Percentiles rank a stretch among this genome's conserved stretches.
Conservation (phyloP, 2,797 vertebrate genomes). For the Steatocranus sp. region DNA sequence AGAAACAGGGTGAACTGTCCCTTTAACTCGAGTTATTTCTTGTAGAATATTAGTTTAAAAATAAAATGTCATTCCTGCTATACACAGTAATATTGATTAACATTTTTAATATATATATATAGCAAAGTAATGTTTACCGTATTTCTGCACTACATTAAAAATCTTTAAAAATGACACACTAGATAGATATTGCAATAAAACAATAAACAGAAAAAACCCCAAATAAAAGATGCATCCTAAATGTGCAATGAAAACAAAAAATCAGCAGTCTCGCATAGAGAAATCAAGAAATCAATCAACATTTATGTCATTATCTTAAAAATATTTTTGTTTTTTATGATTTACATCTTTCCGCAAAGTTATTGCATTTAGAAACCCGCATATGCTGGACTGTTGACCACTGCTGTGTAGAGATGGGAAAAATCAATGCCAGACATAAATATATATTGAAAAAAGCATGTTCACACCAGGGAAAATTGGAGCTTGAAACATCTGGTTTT, state of each 20-base stretch:
- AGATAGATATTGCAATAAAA: not conserved
- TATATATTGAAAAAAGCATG: not conserved
- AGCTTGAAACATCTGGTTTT: conserved; percentile 29
- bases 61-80: not conserved
- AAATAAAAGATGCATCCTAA: not conserved
- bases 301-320: not conserved
- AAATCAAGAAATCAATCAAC: not conserved
- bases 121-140: not conserved
- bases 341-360: not conserved
- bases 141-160: not conserved
- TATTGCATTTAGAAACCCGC: not conserved
- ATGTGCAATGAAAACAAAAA: not conserved
- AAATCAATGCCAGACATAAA: not conserved
- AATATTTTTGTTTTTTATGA: not conserved
- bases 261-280: rapidly evolving
- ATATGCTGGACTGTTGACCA: not conserved
- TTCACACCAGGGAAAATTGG: not conserved
- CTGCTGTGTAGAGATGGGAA: not conserved
- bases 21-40: not conserved
- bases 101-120: not conserved
- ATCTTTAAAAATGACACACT: not conserved
- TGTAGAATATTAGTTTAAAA: not conserved
- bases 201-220: rapidly evolving
- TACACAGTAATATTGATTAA: not conserved
- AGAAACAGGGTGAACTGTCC: not conserved